Base-by-base conservation (phyloP, 2,797 vertebrate genomes). In the Urosaurus nigricauda region DNA sequence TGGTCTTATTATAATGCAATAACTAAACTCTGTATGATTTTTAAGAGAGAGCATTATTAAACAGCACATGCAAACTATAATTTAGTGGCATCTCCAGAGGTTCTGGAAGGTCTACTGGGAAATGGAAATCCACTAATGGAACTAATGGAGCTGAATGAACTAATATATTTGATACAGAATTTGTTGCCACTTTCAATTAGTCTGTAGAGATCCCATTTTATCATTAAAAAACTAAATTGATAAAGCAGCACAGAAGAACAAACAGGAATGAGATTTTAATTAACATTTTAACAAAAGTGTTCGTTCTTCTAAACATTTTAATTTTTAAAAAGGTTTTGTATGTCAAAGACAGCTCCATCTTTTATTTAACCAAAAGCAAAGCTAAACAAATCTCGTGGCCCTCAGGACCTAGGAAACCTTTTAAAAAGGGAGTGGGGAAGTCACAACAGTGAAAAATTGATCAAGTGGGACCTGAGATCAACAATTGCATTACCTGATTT, bases 181-280 rank as follows among this genome's bases (percentile, higher is more conserved):
- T 83, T 83, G 71, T 88, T 88, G 87, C 87, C 87, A 83, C 87
- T 88, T 88, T 88, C 87, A 83, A 88, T 88, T 88, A 88, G 87
- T 77, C 70, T 65, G 58, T 56, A 83, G 56, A 83, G 71, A 83
- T 75, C 71, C 79, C 43, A 83, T 83, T 88, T 88, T 88, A 88
- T 83, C 87, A 77, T 88, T 83, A 83, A 71, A 77, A 77, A 88
- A 88, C 70, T 75, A 88, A 88, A 88, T 88, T 83, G 87, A 88
- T 83, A 83, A 87, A 75, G 56, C 79, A 65, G 68, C 70, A 75
- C 70, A 77, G 43, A 88, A 63, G 80, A 88, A 83, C 87, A 88
- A 83, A 83, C 71, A 83, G 71, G 56, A 83, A 83, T 88, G 56
- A 88, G 71, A 83, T 75, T 88, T 88, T 88, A 88, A 88, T 88